A percentile compares a stretch with the other conserved stretches of the same genome.
Evolutionary conservation across 2,797 vertebrate species (phyloP).

Genomic region (Gadopsis bispinosus): DNA sequence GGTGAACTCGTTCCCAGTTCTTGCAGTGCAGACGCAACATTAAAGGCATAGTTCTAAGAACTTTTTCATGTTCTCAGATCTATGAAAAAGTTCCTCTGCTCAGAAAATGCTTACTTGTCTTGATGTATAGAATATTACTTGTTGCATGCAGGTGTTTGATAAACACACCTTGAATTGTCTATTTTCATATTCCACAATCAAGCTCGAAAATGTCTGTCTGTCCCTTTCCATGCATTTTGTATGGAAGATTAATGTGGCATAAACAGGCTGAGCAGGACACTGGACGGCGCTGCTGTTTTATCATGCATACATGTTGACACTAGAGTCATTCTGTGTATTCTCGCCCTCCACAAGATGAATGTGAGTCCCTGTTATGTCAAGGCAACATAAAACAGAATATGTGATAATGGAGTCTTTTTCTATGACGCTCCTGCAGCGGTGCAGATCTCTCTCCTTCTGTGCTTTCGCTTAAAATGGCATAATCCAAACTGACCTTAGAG

Average conservation of each 20-base stretch:
- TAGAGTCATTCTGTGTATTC: constrained; percentile 50
- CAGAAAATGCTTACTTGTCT: not conserved
- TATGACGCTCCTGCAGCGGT: constrained; percentile 8
- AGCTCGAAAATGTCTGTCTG: not conserved
- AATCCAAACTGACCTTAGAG: constrained; percentile 59
- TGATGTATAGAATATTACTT: not conserved
- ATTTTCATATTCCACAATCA: constrained; percentile 1
- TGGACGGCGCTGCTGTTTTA: constrained; percentile 13
- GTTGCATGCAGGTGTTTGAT: constrained; percentile 10
- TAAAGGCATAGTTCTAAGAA: too few relatives aligned
- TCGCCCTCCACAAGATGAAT: constrained; percentile 69
- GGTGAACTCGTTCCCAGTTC: too few relatives aligned
- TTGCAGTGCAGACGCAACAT: too few relatives aligned
- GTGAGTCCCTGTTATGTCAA: constrained; percentile 56
- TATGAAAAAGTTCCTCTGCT: too few relatives aligned
- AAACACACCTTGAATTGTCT: constrained; percentile 12
- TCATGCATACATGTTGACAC: constrained; percentile 38
- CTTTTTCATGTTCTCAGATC: too few relatives aligned
- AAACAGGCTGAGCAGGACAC: constrained; percentile 1
- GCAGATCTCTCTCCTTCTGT: constrained; percentile 44
- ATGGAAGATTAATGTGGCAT: constrained; percentile 54
- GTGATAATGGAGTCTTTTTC: constrained; percentile 42
- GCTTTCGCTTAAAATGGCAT: constrained; percentile 56
- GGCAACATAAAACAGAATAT: constrained; percentile 56
- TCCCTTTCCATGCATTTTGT: not conserved